Evolutionary conservation across 37 sponge, comb jelly and placozoan species (phyloP).

Genomic region (Aphrocallistes beatrix): DNA sequence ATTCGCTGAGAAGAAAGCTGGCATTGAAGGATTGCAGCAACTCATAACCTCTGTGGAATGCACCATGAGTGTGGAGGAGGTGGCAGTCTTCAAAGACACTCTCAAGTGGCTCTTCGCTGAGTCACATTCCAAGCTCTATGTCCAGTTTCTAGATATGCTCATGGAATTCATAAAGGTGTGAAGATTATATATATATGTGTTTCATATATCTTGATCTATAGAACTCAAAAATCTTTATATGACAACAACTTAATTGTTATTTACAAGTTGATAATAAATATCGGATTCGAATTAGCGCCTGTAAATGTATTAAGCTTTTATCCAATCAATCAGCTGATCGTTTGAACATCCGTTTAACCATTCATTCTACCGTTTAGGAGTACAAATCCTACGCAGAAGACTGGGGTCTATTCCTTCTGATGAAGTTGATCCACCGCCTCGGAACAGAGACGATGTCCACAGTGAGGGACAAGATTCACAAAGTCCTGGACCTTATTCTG

Average conservation of each 20-base stretch:
- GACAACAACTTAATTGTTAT: too few species aligned
- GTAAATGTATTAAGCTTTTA: too few species aligned
- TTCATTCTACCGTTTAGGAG: background rate
- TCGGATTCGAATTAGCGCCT: too few species aligned
- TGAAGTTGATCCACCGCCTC: background rate
- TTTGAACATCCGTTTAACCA: too few species aligned
- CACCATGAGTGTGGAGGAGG: background rate
- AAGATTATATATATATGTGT: background rate
- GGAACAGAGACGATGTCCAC: slow-evolving; percentile 5
- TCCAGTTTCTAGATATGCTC: background rate
- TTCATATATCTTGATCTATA: too few species aligned
- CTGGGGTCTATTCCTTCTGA: background rate
- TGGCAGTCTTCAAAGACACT: background rate
- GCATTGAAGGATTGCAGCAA: background rate
- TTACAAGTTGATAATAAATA: too few species aligned
- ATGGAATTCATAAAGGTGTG: background rate
- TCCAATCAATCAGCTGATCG: too few species aligned
- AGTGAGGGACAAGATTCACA: background rate
- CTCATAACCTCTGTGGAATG: background rate
- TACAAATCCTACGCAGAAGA: background rate
- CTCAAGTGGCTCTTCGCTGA: background rate
- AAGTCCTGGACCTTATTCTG: background rate
- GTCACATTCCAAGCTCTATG: background rate
- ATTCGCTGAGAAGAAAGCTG: background rate
- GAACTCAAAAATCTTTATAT: too few species aligned